These are phyloP conservation scores for Ptiloglossa arizonensis DNA, from an alignment of 1,140 invertebrate species.

Conservation along the genomic window DNA sequence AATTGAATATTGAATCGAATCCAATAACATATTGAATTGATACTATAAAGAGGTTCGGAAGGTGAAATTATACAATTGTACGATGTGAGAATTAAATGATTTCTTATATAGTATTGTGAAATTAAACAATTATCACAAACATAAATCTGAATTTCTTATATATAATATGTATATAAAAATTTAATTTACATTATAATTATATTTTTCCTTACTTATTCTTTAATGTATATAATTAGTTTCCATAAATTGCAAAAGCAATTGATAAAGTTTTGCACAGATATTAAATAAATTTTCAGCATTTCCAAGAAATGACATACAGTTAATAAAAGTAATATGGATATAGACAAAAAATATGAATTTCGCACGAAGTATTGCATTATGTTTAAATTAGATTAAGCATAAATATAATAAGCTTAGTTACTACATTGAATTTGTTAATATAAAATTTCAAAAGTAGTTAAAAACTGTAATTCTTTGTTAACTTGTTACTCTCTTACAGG, in stretches of 20 bases:
- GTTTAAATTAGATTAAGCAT: not conserved
- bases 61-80: not conserved
- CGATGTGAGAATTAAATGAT: not conserved
- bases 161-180: no score
- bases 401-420: not conserved
- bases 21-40: not conserved
- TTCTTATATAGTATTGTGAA: not conserved
- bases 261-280: not conserved
- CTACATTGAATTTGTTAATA: not conserved
- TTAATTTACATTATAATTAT: not conserved
- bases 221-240: not conserved
- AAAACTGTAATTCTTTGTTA: not conserved
- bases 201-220: no score
- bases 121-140: not conserved
- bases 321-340: conserved; percentile 26
- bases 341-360: conserved; percentile 16
- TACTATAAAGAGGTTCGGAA: no score
- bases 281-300: not conserved
- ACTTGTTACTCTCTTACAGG: conserved; percentile 22
- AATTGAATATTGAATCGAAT: no score
- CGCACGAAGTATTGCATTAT: conserved; percentile 25
- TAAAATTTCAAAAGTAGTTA: not conserved
- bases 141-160: no score
- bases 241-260: not conserved
- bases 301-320: not conserved